A percentile compares a stretch with the other conserved stretches of the same genome.
These are phyloP conservation scores for Pterocles gutturalis DNA, from an alignment of 2,113 vertebrate genomes.

Conservation along the genomic window DNA sequence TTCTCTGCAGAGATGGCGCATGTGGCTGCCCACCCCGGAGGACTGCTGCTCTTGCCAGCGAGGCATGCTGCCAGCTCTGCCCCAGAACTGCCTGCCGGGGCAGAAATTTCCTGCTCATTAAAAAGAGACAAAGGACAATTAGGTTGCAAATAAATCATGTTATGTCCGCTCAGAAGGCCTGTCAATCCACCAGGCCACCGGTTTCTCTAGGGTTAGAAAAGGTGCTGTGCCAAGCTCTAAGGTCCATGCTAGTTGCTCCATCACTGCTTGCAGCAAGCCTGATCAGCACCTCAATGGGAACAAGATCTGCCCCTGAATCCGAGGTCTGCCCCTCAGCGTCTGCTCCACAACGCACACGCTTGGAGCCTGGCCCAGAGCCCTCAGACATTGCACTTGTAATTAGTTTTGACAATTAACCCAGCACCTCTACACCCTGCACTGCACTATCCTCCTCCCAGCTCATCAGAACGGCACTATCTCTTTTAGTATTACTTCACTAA, in stretches of 20 bases:
- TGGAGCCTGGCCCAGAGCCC: neutral
- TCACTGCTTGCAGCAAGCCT: neutral
- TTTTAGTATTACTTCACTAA: neutral
- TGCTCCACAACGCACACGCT: neutral
- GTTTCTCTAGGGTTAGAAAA: neutral
- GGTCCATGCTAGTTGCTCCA: neutral
- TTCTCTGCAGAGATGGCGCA: neutral
- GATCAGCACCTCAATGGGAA: neutral
- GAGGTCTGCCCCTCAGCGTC: neutral
- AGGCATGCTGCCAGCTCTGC: neutral
- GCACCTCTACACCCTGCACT: neutral
- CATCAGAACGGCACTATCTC: neutral
- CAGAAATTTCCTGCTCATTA: neutral
- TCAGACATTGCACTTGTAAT: neutral
- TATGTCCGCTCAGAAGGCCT: neutral
- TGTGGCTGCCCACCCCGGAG: neutral
- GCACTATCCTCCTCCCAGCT: fast-evolving
- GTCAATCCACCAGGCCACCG: neutral
- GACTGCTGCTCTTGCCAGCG: neutral
- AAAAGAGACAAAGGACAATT: neutral
- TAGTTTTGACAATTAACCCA: constrained; percentile 13
- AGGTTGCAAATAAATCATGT: neutral
- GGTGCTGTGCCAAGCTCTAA: neutral
- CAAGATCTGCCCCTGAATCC: neutral
- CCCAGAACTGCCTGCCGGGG: neutral